phyloP scores from a whole-genome alignment of 2,797 vertebrate species.

The Saguinus oedipus region DNA sequence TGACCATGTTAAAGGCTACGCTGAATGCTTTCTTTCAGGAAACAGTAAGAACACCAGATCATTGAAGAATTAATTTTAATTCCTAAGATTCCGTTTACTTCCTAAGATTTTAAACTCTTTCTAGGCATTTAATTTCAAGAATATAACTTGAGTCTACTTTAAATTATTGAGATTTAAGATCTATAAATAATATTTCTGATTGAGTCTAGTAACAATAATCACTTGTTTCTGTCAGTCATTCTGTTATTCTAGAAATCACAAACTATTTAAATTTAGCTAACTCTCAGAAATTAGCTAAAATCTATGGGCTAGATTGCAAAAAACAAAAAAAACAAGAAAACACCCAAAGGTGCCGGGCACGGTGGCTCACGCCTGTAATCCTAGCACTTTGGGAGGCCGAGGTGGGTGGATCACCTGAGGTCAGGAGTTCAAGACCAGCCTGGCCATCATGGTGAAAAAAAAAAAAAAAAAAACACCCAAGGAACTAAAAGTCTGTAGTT shows the following conservation, averaged over 20 bases:
- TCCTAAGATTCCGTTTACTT: not conserved
- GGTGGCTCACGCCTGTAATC: no score
- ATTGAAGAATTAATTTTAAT: slow-evolving; percentile 38
- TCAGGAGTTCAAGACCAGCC: no score
- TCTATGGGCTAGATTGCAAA: not conserved
- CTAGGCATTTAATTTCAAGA: slow-evolving; percentile 46
- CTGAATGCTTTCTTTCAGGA: not conserved
- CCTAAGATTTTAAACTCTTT: not conserved
- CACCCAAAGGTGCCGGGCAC: not conserved
- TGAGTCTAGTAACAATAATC: slow-evolving; percentile 13
- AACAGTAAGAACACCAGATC: not conserved
- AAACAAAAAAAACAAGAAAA: not conserved
- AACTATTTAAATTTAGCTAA: not conserved
- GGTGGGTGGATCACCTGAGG: no score
- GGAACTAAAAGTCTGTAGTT: not conserved
- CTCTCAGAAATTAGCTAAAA: not conserved
- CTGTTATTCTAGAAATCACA: slow-evolving; percentile 1
- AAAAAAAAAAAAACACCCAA: not conserved
- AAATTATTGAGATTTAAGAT: not conserved
- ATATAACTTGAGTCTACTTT: not conserved
- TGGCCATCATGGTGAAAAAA: not conserved
- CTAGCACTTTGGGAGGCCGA: no score
- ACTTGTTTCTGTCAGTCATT: slow-evolving; percentile 6
- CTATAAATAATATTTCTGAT: slow-evolving; percentile 1
- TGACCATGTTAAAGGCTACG: not conserved